These are phyloP conservation scores for Morpho deidamia DNA, from an alignment of 2,888 invertebrate species.

Conservation along the genomic window DNA sequence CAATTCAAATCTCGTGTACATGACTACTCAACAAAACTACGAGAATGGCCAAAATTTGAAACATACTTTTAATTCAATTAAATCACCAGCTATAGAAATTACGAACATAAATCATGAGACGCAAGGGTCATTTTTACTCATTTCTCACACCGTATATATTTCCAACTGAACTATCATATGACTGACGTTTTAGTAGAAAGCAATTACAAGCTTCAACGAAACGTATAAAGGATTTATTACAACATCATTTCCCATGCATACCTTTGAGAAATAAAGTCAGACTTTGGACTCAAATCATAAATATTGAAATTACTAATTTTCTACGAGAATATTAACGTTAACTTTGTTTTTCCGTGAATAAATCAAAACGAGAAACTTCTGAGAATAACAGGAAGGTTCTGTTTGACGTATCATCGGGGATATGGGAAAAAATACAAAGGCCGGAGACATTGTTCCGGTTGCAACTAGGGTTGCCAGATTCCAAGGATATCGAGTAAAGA, in stretches of 20 bases:
- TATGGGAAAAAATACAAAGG: slow-evolving; percentile 30
- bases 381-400: no score
- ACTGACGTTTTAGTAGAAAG: slow-evolving; percentile 21
- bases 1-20: slow-evolving; percentile 11
- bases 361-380: no score
- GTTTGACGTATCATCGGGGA: neutral
- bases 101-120: neutral
- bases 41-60: slow-evolving; percentile 3
- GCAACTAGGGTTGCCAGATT: no score
- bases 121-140: neutral
- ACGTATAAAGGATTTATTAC: slow-evolving; percentile 28
- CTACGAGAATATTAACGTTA: neutral
- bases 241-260: slow-evolving; percentile 16
- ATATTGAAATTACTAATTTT: slow-evolving; percentile 16
- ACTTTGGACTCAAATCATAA: slow-evolving; percentile 11
- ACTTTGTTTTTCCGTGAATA: neutral
- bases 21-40: slow-evolving; percentile 8
- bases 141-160: neutral
- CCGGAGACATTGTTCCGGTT: no score
- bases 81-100: neutral
- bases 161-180: slow-evolving; percentile 16
- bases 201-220: slow-evolving; percentile 45
- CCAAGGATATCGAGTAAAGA: no score
- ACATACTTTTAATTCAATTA: slow-evolving; percentile 10
- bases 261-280: slow-evolving; percentile 10